Conservation (phyloP, 37 sponge, comb jelly and placozoan genomes). For the Spongilla lacustris region DNA sequence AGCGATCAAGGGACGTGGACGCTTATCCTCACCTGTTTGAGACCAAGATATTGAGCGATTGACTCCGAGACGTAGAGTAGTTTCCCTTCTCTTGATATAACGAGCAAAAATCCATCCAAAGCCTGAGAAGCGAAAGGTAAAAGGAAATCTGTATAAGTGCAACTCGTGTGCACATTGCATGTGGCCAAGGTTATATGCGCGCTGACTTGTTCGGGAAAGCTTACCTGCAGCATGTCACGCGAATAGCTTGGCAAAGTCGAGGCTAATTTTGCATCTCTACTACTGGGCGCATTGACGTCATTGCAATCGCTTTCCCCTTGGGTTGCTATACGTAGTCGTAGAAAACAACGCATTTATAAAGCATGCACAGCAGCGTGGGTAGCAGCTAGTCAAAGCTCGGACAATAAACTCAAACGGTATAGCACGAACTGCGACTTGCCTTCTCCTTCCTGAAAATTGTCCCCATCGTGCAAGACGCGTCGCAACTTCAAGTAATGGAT, state of each 20-base stretch:
- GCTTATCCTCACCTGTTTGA: constrained; percentile 63
- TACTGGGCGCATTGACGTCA: too few species aligned
- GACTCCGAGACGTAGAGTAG: constrained; percentile 57
- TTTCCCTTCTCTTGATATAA: constrained; percentile 58
- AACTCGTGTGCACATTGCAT: too few species aligned
- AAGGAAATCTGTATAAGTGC: too few species aligned
- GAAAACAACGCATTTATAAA: neutral
- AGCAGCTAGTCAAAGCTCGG: too few species aligned
- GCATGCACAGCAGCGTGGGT: neutral
- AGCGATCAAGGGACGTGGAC: too few species aligned
- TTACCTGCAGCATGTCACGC: constrained; percentile 65
- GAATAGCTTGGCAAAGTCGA: constrained; percentile 49
- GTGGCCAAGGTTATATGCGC: too few species aligned
- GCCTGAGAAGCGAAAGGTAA: constrained; percentile 31
- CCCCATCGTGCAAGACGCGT: constrained; percentile 43
- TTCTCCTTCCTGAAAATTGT: neutral
- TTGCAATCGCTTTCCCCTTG: neutral
- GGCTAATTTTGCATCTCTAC: neutral
- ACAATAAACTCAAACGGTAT: too few species aligned
- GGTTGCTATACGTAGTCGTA: neutral
- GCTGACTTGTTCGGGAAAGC: neutral
- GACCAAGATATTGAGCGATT: constrained; percentile 63
- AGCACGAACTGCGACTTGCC: neutral
- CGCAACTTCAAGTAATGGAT: constrained; percentile 70
- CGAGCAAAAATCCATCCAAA: constrained; percentile 77